Conservation (phyloP, 2,113 vertebrate species). For the Probosciger aterrimus region DNA sequence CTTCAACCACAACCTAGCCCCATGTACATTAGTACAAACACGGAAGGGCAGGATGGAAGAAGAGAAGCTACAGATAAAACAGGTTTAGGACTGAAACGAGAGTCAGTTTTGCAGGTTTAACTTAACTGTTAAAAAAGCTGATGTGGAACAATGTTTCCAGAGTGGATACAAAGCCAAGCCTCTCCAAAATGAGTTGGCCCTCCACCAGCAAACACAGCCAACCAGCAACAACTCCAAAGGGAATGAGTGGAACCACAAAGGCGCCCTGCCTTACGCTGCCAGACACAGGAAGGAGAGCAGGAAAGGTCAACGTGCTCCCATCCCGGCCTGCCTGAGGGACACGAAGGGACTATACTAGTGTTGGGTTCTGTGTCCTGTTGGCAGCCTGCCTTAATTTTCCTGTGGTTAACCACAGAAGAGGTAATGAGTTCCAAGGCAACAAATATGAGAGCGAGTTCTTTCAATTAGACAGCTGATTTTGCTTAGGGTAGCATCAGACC, state of each 20-base stretch:
- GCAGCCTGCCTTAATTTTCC: not conserved
- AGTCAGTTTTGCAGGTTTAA: not conserved
- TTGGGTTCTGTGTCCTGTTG: not conserved
- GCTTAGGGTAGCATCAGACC: not conserved
- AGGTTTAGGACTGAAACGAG: not conserved
- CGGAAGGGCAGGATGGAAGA: not conserved
- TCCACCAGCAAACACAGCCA: not conserved
- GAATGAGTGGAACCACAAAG: not conserved
- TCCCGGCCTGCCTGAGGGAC: not conserved
- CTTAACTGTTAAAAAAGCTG: not conserved
- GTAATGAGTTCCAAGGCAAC: not conserved
- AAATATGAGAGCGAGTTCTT: not conserved
- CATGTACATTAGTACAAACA: accelerated
- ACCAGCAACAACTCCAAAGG: not conserved
- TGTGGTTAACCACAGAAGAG: not conserved
- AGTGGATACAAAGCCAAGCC: not conserved
- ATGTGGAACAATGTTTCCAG: not conserved
- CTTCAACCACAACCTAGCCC: not conserved
- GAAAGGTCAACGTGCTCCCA: not conserved
- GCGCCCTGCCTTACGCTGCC: not conserved
- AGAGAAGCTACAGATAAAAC: not conserved
- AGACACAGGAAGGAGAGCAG: not conserved
- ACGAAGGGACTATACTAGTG: accelerated
- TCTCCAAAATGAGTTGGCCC: not conserved
- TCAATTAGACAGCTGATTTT: not conserved